Conservation (phyloP, 2,113 vertebrate species). For the Pseudorectes ferrugineus region DNA sequence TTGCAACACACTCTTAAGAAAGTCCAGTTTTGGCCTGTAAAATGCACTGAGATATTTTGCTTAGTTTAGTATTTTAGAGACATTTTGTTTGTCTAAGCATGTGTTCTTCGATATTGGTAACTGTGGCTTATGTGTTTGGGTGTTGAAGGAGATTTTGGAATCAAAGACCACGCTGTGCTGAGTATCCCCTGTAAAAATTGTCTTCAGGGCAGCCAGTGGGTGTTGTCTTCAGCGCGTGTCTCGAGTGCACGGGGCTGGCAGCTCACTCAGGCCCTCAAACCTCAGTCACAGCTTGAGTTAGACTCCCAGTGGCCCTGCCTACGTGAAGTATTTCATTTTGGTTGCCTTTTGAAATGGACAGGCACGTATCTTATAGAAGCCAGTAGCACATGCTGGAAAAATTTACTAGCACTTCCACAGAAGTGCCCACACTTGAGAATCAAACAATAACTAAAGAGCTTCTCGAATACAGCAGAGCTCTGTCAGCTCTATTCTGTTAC, state of each 20-base stretch:
- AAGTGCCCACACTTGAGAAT: neutral
- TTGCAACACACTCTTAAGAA: neutral
- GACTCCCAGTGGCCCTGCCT: neutral
- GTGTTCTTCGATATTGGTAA: rapidly evolving
- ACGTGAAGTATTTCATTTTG: neutral
- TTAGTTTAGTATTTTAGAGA: neutral
- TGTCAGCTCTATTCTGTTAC: neutral
- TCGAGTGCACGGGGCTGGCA: rapidly evolving
- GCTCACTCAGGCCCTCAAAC: neutral
- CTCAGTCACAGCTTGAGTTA: neutral
- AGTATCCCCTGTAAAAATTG: neutral
- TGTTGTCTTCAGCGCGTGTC: rapidly evolving
- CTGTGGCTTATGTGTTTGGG: neutral
- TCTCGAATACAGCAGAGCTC: neutral
- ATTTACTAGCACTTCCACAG: neutral
- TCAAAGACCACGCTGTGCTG: neutral
- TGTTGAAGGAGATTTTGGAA: neutral
- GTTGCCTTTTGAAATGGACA: neutral
- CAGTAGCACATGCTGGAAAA: neutral
- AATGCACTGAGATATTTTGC: neutral
- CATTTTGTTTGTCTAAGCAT: neutral
- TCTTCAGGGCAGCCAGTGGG: neutral
- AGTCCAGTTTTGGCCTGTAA: neutral
- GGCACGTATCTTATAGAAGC: neutral
- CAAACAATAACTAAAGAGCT: neutral